Conservation (phyloP, 2,888 invertebrate species). For the Leptarthrus brevirostris region DNA sequence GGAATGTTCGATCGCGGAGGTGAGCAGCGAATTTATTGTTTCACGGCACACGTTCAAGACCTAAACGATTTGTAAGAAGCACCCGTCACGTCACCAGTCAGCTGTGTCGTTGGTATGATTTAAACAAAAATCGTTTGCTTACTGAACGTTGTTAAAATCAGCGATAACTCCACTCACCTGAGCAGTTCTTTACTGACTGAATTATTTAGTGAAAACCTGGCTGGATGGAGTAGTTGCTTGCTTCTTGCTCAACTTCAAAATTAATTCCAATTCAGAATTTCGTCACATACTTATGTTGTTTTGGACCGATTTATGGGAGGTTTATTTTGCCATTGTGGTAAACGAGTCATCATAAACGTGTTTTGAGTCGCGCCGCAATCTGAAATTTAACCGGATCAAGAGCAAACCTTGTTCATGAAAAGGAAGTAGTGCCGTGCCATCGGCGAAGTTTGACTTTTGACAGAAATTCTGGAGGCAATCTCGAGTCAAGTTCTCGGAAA, state of each 20-base stretch:
- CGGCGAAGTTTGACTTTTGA: too few species aligned
- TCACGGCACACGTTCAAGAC: slow-evolving; percentile 14
- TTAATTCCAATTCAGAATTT: not conserved
- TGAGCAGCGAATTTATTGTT: slow-evolving; percentile 47
- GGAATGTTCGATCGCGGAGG: slow-evolving; percentile 39
- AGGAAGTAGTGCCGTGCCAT: not conserved
- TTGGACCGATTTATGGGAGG: not conserved
- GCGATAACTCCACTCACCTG: not conserved
- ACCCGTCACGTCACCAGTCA: not conserved
- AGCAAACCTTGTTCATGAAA: slow-evolving; percentile 3
- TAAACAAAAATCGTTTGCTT: not conserved
- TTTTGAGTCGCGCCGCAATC: not conserved
- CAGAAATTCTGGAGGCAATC: too few species aligned
- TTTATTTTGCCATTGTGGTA: slow-evolving; percentile 7
- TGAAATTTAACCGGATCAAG: slow-evolving; percentile 20
- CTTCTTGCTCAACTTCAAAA: slow-evolving; percentile 8
- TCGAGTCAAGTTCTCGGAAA: too few species aligned
- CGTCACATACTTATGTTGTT: slow-evolving; percentile 17
- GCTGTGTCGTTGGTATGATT: slow-evolving; percentile 7
- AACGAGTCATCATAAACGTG: not conserved
- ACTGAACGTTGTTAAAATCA: not conserved
- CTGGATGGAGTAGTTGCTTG: not conserved
- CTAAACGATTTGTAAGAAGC: not conserved
- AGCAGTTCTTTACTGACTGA: slow-evolving; percentile 10
- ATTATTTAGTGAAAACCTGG: too few species aligned